Evolutionary conservation across 2,797 vertebrate genomes (phyloP).

Genomic region (Neosilurus hyrtlii): DNA sequence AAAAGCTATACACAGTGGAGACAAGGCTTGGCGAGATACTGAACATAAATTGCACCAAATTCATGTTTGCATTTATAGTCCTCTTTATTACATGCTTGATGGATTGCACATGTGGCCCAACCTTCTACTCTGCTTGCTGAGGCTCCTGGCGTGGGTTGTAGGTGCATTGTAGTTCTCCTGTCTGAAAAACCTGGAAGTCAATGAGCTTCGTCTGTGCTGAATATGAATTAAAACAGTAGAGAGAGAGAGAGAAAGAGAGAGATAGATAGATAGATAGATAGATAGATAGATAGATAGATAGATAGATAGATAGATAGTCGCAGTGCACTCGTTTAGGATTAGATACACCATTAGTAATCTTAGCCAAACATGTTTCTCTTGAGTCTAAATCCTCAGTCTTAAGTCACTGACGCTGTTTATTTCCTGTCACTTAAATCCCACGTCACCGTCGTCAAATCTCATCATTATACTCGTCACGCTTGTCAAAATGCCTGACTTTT

Average conservation of each 20-base stretch:
- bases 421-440: constrained; percentile 33
- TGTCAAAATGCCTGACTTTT: constrained; percentile 31
- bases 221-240: not conserved
- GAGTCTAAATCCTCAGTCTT: not conserved
- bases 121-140: no score
- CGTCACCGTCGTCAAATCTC: constrained; percentile 33
- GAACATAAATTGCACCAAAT: no score
- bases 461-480: constrained; percentile 26
- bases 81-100: no score
- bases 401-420: constrained; percentile 12
- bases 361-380: constrained; percentile 14
- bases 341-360: constrained; percentile 15
- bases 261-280: not conserved
- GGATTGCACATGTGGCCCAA: no score
- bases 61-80: no score
- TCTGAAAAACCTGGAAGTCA: no score
- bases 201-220: no score
- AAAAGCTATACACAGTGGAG: no score
- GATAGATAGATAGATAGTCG: not conserved
- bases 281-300: not conserved
- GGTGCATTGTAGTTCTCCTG: no score
- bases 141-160: no score
- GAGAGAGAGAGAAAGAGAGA: no score
- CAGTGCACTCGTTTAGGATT: not conserved
- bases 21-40: no score